Base-by-base conservation (phyloP, 2,888 invertebrate genomes). In the Pollenia amentaria region DNA sequence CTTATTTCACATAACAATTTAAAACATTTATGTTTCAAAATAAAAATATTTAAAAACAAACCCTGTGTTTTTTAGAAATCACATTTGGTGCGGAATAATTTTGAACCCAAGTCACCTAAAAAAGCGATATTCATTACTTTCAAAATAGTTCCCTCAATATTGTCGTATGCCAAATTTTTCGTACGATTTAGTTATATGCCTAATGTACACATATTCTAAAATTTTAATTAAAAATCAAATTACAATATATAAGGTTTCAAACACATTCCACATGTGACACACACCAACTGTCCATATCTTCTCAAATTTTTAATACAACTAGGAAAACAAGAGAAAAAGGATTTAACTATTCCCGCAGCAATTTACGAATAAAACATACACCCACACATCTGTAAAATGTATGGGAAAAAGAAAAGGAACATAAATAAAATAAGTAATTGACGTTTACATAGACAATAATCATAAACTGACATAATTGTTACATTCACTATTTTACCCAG, bases 401-500 rank as follows among this genome's bases (percentile, higher is more conserved):
- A 2, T 16, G 2, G 18, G 42, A 51, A 60, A 62, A 21, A 6
- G 9, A 40, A 65, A 21, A 38, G 1, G 40, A 7, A 9, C 12
- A 53, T 69, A 67, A 51, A 42, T 62, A 62, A 67, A 60, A 62
- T 29, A 69, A 62, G n/a, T 69, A 69, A 76, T 79, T 67, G 78
- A 69, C 67, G 62, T 80, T 84, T 84, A 76, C 72, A 84, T 83
- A 65, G 67, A 83, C 76, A 84, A 87, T 86, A 86, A 84, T 67
- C 72, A 87, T 84, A 79, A 81, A 77, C 38, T 67, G 77, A 77
- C 80, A 81, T 81, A 84, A 84, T 77, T 84, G 77, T 72, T 75
- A 79, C 44, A 70, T 62, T 48, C 73, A 84, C 72, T 69, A 57
- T 83, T 79, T 79, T 67, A 57, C 60, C 79, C 64, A 76, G 80